Base-by-base conservation (phyloP, 2,797 vertebrate genomes). In the Pempheris klunzingeri region DNA sequence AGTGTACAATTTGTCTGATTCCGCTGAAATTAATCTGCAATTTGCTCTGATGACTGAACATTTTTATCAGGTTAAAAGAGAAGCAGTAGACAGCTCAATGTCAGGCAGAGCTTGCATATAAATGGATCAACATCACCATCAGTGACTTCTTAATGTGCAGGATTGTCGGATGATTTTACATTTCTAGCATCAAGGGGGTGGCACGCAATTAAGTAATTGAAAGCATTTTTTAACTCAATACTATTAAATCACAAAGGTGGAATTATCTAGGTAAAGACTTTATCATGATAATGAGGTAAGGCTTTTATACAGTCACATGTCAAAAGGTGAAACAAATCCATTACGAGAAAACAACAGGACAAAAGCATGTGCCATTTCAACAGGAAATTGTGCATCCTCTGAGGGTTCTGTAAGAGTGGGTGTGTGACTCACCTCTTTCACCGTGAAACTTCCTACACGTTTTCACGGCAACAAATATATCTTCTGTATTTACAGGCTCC, bases 391-490 rank as follows among this genome's bases (percentile, higher is more conserved):
- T 49, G 38, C 8, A 24, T 57, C 24, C 53, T 36, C 62, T 50
- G 66, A 10, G 1, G 52, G 34, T 28, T 70, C 24, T 20, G 36
- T 68, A 7, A 18, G 39, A 46, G 70, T 43, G 43, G 44, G 63
- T 57, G 71, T 28, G 60, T 59, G 86, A 95, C 97, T 93, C 95
- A 99, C 98, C 97, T 97, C 98, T 93, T 72, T 99, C 97, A 67
- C 80, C 88, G 83, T 99, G 98, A 92, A 99, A 99, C 92, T 97
- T 99, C 94, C 83, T 93, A 88, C 98, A 99, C 0, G 98, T 99
- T 96, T 99, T 99, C 67, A 99, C 97, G 53, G 97, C 98, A 83
- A 99, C 96, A 91, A 99, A 99, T 79, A 99, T 83, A 79, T 98
- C 95, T 60, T 96, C 95, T 68, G 92, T 95, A 77, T 95, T 94